Conservation (phyloP, 2,113 vertebrate genomes). For the Callionymus lyra region DNA sequence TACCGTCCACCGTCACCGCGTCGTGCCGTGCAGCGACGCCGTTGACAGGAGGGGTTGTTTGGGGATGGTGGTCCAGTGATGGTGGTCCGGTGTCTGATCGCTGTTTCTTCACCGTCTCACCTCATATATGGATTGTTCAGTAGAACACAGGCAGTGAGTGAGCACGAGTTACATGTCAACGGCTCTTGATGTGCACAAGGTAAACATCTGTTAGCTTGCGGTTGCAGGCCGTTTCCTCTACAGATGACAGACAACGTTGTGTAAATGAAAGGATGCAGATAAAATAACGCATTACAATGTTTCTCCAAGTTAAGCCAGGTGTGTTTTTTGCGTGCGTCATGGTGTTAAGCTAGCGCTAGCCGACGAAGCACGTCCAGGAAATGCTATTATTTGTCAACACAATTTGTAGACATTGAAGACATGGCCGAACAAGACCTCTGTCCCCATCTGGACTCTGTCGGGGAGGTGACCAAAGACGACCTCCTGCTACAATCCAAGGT, state of each 20-base stretch:
- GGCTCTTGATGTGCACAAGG: slow-evolving; percentile 9
- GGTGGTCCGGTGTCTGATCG: slow-evolving; percentile 14
- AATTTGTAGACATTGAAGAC: slow-evolving; percentile 19
- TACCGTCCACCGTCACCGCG: slow-evolving; percentile 5
- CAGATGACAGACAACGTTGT: slow-evolving; percentile 7
- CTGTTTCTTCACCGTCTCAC: slow-evolving; percentile 1
- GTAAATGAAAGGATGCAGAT: too few species aligned
- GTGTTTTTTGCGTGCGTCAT: not conserved
- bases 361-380: slow-evolving; percentile 1
- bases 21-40: slow-evolving; percentile 8
- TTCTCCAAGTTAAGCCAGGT: too few species aligned
- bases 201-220: not conserved
- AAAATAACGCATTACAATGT: too few species aligned
- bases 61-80: slow-evolving; percentile 26
- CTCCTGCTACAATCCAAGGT: slow-evolving; percentile 93
- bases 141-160: slow-evolving; percentile 4
- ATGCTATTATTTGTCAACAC: slow-evolving; percentile 1
- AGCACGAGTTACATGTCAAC: not conserved
- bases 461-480: slow-evolving; percentile 93
- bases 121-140: not conserved
- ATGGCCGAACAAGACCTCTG: slow-evolving; percentile 84
- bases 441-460: slow-evolving; percentile 87
- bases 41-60: slow-evolving; percentile 25
- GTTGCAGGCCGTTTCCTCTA: slow-evolving; percentile 22
- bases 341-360: slow-evolving; percentile 24